Base-by-base conservation (phyloP, 2,113 vertebrate species). In the Neotoma lepida region DNA sequence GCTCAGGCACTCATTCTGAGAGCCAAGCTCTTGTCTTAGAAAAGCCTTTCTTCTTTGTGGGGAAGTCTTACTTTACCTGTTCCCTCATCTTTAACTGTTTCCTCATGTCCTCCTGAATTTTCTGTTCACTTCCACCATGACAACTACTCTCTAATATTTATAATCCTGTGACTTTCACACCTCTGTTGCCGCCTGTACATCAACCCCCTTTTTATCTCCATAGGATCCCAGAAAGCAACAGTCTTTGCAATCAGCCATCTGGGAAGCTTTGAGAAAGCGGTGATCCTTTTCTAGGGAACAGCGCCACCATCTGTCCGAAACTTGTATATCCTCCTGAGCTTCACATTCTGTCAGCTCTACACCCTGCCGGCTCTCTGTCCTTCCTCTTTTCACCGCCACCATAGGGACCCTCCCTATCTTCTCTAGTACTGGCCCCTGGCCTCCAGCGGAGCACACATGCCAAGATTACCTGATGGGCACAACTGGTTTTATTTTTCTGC, bases 361-460 rank as follows among this genome's bases (percentile, higher is more conserved):
- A 98, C 94, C 98, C 98, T 95, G 99, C 97, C 94, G 98, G 98
- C 93, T 98, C 98, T 98, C 99, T 98, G 15, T 99, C 98, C 0
- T 98, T 97, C 0, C 98, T 98, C 44, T 54, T 49, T 46, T 54
- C 20, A 8, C 0, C 0, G 46, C 30, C n/a, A 10, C 4, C 0
- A 13, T 6, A 14, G 2, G 4, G 46, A 58, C 35, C 49, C 54
- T n/a, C 13, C 2, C 0, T 2, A 10, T 44, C 73, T 86, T 39
- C 73, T 88, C 30, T 35, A 20, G 58, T 66, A 81, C 78, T 58
- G 76, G 58, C 61, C 66, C 80, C 73, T 66, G 66, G 51, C 82
- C 73, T 63, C 51, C n/a, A 22, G 88, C 39, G 61, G 20, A 63
- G 39, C 0, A 0, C 17, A 64, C 86, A 15, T 10, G 86, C 82